Evolutionary conservation across 2,797 vertebrate species (phyloP), one percentile per base, ranked within the genome.

Genomic region (Galaxias olidus): DNA sequence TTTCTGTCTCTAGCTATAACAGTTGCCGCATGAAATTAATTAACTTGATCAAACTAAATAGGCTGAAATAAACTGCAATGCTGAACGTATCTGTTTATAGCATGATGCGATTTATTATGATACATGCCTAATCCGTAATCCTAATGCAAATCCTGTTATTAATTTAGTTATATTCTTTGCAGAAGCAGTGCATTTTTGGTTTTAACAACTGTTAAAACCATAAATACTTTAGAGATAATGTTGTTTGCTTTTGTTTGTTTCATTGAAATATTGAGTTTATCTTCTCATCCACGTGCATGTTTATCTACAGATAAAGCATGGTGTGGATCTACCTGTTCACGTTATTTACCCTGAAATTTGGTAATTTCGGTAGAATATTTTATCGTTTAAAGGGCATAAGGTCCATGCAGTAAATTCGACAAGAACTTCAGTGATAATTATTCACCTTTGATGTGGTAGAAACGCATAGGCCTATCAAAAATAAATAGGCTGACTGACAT

Each of bases 1-100:
- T 86, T 88, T 86, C 72, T 85, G 79, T 73, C 84, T 87, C 76
- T 83, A 74, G 77, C 87, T 84, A 88, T 86, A 86, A 77, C 79
- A 85, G 79, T 82, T 78, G 69, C 78, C 66, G 73, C 63, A 62
- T 50, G 30, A 14, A 84, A 73, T 75, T 58, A 56, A 40, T 15
- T 66, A 65, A 77, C 79, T 54, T 78, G 71, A 68, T 58, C 41
- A 11, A 72, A 65, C 61, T 30, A 3, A 75, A 65, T 57, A 66
- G 63, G 67, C 74, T 68, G 59, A 78, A 62, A 64, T 30, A 30
- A 30, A 30, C 6, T 30, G 30, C 30, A 30, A 30, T 30, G 30
- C 6, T 30, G 30, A 30, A 30, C 6, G 30, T 30, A 30, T 30
- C 30, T 30, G 30, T 30, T 6, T 30, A 30, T 30, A 30, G 30